A percentile compares a stretch with the other conserved stretches of the same genome.
These are phyloP conservation scores for Cygnus olor DNA, from an alignment of 2,797 vertebrate species.

Conservation along the genomic window DNA sequence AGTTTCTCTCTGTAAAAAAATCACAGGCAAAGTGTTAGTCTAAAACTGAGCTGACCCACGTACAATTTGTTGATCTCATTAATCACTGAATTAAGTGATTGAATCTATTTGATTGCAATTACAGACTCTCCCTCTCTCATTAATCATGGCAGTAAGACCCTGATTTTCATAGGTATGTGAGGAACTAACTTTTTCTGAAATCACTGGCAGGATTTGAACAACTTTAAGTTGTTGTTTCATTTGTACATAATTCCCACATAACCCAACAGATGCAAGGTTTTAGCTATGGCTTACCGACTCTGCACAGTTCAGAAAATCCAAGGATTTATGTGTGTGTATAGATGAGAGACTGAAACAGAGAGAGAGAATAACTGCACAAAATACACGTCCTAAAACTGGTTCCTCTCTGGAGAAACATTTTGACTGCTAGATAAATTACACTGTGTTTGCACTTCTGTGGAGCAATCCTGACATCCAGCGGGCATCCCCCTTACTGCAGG, in stretches of 20 bases:
- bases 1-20: not conserved
- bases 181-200: conserved; percentile 37
- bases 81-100: conserved; percentile 54
- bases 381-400: not conserved
- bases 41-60: conserved; percentile 40
- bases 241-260: not conserved
- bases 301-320: not conserved
- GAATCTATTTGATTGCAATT: conserved; percentile 69
- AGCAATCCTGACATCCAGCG: conserved; percentile 67
- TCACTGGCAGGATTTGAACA: not conserved
- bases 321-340: not conserved
- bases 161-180: conserved; percentile 43
- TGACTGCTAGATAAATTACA: conserved; percentile 71
- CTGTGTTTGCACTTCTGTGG: conserved; percentile 4
- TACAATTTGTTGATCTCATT: conserved; percentile 40
- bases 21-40: not conserved
- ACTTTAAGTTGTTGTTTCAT: not conserved
- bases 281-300: not conserved
- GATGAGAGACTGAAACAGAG: not conserved
- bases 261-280: not conserved
- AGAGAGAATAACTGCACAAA: conserved; percentile 4
- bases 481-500: conserved; percentile 52
- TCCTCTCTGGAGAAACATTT: conserved; percentile 58
- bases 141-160: conserved; percentile 38
- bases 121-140: conserved; percentile 13